Evolutionary conservation across 1,140 invertebrate species (phyloP).

Genomic region (Aphelenchoides fujianensis): DNA sequence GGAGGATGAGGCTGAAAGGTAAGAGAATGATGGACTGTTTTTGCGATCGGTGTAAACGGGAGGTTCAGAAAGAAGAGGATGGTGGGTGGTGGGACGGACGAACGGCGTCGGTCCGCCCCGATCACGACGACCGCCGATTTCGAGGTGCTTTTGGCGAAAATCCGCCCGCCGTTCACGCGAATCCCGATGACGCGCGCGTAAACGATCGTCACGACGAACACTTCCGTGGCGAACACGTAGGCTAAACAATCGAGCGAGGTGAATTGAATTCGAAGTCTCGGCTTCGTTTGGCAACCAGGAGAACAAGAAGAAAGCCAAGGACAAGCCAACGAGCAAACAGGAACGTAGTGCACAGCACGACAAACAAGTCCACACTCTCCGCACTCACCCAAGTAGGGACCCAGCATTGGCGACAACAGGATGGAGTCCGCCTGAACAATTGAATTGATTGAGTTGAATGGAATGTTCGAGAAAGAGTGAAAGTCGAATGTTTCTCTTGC

Average conservation of each 20-base stretch:
- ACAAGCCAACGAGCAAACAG: no score
- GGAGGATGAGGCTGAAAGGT: no score
- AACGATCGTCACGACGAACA: background rate
- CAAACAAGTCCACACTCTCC: no score
- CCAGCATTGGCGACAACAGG: slow-evolving; percentile 1
- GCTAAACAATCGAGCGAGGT: no score
- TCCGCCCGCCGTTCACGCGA: background rate
- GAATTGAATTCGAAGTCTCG: background rate
- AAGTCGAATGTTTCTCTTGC: no score
- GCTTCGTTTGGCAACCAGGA: no score
- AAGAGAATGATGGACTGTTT: no score
- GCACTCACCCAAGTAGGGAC: slow-evolving; percentile 6
- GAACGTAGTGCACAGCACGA: no score
- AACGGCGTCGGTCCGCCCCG: background rate
- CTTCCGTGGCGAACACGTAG: slow-evolving; percentile 10
- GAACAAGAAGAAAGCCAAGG: no score
- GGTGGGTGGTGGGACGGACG: background rate
- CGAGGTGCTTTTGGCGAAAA: background rate
- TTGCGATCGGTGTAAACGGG: no score
- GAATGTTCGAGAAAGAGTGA: no score
- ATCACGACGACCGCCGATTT: background rate
- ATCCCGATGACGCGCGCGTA: background rate
- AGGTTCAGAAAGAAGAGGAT: background rate
- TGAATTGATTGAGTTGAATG: no score
- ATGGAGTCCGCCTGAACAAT: background rate